Conservation (phyloP, 2,888 invertebrate genomes). For the Drosophila mayaguana region DNA sequence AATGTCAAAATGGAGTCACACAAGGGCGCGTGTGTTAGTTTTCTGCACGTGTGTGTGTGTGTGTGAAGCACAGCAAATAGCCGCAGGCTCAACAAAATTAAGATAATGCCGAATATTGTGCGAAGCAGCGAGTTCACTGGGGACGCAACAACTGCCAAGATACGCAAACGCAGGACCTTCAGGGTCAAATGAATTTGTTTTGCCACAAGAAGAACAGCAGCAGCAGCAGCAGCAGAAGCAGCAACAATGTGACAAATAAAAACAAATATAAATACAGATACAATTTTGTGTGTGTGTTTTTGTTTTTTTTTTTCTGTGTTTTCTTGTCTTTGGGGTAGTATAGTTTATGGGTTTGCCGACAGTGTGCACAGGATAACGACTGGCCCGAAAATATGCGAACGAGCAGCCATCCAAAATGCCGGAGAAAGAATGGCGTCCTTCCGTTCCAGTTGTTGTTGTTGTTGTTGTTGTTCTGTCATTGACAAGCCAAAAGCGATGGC, state of each 20-base stretch:
- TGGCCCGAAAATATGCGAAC: slow-evolving; percentile 21
- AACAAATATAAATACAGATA: slow-evolving; percentile 32
- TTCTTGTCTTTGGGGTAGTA: slow-evolving; percentile 10
- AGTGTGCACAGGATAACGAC: slow-evolving; percentile 23
- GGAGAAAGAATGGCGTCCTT: slow-evolving; percentile 59
- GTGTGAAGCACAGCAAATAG: slow-evolving; percentile 5
- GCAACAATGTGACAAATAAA: slow-evolving; percentile 26
- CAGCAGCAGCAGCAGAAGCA: not conserved
- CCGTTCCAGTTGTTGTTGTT: slow-evolving; percentile 28
- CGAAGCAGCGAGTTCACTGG: slow-evolving; percentile 28
- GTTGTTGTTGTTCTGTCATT: slow-evolving; percentile 36
- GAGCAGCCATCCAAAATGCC: slow-evolving; percentile 45
- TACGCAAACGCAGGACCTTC: slow-evolving; percentile 30
- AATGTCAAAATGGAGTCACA: slow-evolving; percentile 15
- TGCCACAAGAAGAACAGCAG: slow-evolving; percentile 32
- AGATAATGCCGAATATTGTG: slow-evolving; percentile 33
- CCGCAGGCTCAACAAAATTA: slow-evolving; percentile 38
- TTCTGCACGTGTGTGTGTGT: not conserved
- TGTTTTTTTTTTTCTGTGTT: not conserved
- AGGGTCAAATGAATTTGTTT: slow-evolving; percentile 51
- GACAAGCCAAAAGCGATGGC: slow-evolving; percentile 53
- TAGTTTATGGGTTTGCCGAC: slow-evolving; percentile 45
- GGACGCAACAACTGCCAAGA: slow-evolving; percentile 20
- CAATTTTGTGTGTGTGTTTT: not conserved
- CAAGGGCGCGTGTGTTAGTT: not conserved